A percentile compares a stretch with the other conserved stretches of the same genome.
Evolutionary conservation across 2,113 vertebrate species (phyloP).

Genomic region (Gallinago undulata): DNA sequence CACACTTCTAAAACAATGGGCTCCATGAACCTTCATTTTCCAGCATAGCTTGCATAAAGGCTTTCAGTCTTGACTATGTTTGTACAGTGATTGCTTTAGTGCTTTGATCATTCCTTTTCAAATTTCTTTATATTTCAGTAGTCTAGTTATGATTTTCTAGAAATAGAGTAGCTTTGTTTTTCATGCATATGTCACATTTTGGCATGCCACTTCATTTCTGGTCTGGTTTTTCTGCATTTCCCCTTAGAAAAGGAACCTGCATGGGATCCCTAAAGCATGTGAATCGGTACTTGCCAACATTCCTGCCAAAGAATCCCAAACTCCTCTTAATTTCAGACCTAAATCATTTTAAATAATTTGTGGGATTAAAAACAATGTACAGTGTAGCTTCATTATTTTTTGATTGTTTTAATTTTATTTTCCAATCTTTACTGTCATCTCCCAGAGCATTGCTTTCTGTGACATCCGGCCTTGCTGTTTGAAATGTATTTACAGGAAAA

Average conservation of each 20-base stretch:
- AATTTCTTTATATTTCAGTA: conserved; percentile 66
- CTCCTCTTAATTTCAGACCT: background rate
- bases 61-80: conserved; percentile 82
- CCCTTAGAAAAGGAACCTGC: conserved; percentile 60
- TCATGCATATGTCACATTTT: conserved; percentile 62
- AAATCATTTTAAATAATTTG: conserved; percentile 14
- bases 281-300: conserved; percentile 78
- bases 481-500: conserved; percentile 37
- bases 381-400: background rate
- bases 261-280: conserved; percentile 76
- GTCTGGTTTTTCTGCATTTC: conserved; percentile 54
- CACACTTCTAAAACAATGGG: conserved; percentile 10
- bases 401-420: conserved; percentile 34
- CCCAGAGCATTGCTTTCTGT: conserved; percentile 60
- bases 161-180: conserved; percentile 73
- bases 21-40: conserved; percentile 40
- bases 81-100: conserved; percentile 76
- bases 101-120: conserved; percentile 69
- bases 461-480: conserved; percentile 56
- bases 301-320: conserved; percentile 49
- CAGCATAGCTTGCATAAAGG: conserved; percentile 76
- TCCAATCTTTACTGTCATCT: conserved; percentile 19
- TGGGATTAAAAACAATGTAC: conserved; percentile 15
- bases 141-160: conserved; percentile 69
- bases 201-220: conserved; percentile 73